These are phyloP conservation scores for Luehdorfia chinensis DNA, from an alignment of 1,140 invertebrate species.

Conservation along the genomic window DNA sequence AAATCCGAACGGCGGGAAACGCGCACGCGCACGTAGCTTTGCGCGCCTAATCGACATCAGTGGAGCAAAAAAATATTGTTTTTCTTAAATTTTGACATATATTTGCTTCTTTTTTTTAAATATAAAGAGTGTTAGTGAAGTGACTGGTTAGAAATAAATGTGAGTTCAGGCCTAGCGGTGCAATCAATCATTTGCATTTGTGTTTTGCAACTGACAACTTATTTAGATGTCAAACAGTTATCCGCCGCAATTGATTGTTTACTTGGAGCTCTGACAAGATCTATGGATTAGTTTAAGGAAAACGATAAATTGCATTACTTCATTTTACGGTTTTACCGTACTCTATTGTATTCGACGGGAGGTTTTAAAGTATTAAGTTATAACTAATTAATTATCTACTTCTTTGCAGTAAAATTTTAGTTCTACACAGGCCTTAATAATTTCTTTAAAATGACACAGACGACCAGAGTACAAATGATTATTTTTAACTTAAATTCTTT, in stretches of 20 bases:
- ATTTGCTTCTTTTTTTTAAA: background rate
- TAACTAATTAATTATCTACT: too few species aligned
- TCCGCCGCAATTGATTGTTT: background rate
- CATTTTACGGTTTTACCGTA: too few species aligned
- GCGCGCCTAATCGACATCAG: constrained; percentile 21
- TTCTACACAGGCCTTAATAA: too few species aligned
- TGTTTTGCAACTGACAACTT: background rate
- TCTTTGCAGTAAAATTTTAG: too few species aligned
- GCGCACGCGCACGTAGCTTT: constrained; percentile 51
- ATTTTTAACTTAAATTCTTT: too few species aligned
- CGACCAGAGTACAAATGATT: too few species aligned
- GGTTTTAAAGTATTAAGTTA: too few species aligned
- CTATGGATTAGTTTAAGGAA: background rate
- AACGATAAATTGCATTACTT: background rate
- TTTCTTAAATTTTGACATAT: constrained; percentile 5
- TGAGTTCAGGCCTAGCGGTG: constrained; percentile 2
- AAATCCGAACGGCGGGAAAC: constrained; percentile 52
- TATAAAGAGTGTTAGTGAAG: constrained; percentile 7
- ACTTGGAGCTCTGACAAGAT: constrained; percentile 5
- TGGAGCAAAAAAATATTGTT: constrained; percentile 1
- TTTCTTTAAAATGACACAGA: too few species aligned
- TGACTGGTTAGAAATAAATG: constrained; percentile 2
- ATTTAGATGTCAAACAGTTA: background rate
- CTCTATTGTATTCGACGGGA: too few species aligned
- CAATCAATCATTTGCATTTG: background rate